phyloP scores from a whole-genome alignment of 2,113 vertebrate species.

The Ardeotis arabs region DNA sequence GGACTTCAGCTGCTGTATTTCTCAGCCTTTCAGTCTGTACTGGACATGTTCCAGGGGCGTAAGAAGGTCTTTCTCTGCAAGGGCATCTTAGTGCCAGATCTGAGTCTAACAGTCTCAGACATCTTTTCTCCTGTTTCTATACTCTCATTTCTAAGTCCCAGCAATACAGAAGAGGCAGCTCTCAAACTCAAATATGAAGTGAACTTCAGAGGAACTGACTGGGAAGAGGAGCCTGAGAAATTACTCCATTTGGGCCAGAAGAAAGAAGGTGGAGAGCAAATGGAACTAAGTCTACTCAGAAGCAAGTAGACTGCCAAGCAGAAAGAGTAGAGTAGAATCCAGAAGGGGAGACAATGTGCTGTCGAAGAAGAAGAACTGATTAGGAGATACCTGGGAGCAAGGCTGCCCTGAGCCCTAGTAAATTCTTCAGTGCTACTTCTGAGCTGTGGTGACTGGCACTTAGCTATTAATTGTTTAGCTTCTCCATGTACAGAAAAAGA shows the following conservation, averaged over 20 bases:
- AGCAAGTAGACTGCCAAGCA: not conserved
- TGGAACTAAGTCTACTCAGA: not conserved
- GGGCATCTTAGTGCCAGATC: not conserved
- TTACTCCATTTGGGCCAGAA: not conserved
- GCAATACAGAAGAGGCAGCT: not conserved
- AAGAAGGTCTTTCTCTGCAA: not conserved
- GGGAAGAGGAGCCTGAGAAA: not conserved
- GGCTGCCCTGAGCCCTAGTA: not conserved
- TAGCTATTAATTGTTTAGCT: not conserved
- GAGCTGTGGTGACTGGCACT: not conserved
- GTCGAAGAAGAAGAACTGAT: not conserved
- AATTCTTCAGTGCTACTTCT: not conserved
- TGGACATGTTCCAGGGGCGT: not conserved
- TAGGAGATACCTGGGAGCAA: not conserved
- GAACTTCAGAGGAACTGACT: not conserved
- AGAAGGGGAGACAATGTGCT: not conserved
- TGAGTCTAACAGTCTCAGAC: not conserved
- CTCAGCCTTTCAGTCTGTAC: not conserved
- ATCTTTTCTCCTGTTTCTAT: not conserved
- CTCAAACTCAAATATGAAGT: not conserved
- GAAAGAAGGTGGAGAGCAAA: not conserved
- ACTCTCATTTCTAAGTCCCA: not conserved
- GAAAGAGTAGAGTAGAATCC: not conserved
- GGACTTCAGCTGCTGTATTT: not conserved
- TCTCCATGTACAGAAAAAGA: not conserved